phyloP scores from a whole-genome alignment of 2,888 invertebrate species.

The Allygus modestus region DNA sequence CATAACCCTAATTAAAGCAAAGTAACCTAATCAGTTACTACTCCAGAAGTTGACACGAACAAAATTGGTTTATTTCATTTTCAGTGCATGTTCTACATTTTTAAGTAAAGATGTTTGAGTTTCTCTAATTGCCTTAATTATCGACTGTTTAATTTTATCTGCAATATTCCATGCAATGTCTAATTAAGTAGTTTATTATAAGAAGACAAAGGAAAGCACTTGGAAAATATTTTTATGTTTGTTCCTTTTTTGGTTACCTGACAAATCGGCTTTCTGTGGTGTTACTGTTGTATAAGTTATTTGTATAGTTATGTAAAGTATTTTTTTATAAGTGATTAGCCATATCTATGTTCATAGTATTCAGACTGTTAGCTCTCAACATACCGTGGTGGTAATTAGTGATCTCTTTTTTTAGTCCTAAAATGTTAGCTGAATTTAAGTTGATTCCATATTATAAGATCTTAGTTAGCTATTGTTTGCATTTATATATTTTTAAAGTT shows the following conservation, averaged over 20 bases:
- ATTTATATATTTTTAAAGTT: too few species aligned
- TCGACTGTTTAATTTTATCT: background rate
- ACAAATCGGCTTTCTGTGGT: conserved; percentile 6
- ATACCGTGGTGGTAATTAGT: background rate
- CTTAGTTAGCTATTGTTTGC: too few species aligned
- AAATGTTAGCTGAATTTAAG: background rate
- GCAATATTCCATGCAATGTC: background rate
- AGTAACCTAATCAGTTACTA: too few species aligned
- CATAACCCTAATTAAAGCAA: too few species aligned
- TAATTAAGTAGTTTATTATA: background rate
- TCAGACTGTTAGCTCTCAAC: background rate
- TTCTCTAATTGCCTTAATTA: background rate
- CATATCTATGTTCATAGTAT: background rate
- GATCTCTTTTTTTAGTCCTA: background rate
- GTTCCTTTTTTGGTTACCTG: conserved; percentile 1
- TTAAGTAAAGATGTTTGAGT: background rate
- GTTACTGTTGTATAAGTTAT: background rate
- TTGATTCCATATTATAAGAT: too few species aligned
- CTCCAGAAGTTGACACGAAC: too few species aligned
- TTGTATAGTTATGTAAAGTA: background rate
- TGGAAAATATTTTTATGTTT: background rate
- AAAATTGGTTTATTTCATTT: too few species aligned
- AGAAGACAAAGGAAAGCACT: background rate
- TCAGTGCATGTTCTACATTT: too few species aligned
- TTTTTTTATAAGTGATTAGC: background rate